Conservation (phyloP, 2,113 vertebrate species). For the Bos indicus region DNA sequence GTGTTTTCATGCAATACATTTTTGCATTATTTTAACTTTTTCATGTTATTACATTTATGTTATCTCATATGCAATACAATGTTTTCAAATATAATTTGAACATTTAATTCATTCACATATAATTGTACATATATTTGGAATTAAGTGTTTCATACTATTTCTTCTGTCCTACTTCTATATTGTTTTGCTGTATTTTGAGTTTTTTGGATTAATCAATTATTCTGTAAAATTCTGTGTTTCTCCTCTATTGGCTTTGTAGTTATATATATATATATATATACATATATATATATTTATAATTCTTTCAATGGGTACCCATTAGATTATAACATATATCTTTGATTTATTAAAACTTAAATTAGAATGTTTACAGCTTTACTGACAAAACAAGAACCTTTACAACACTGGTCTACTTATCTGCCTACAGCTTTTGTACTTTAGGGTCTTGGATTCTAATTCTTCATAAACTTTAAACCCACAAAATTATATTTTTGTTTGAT, state of each 20-base stretch:
- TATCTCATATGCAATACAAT: neutral
- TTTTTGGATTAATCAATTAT: neutral
- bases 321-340: neutral
- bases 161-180: neutral
- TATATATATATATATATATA: neutral
- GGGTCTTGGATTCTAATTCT: neutral
- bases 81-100: neutral
- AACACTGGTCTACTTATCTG: neutral
- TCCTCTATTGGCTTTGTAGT: neutral
- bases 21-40: neutral
- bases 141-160: neutral
- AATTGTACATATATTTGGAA: neutral
- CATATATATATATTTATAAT: neutral
- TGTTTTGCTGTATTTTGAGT: neutral
- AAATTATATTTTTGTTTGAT: neutral
- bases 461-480: neutral
- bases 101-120: neutral
- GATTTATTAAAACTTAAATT: neutral
- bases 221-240: neutral
- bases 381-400: neutral
- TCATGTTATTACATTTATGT: neutral
- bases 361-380: neutral
- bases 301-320: neutral
- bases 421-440: neutral
- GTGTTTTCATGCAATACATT: neutral